A percentile compares a stretch with the other conserved stretches of the same genome.
These are phyloP conservation scores for Thaumatotibia leucotreta DNA, from an alignment of 1,140 invertebrate species.

Conservation along the genomic window DNA sequence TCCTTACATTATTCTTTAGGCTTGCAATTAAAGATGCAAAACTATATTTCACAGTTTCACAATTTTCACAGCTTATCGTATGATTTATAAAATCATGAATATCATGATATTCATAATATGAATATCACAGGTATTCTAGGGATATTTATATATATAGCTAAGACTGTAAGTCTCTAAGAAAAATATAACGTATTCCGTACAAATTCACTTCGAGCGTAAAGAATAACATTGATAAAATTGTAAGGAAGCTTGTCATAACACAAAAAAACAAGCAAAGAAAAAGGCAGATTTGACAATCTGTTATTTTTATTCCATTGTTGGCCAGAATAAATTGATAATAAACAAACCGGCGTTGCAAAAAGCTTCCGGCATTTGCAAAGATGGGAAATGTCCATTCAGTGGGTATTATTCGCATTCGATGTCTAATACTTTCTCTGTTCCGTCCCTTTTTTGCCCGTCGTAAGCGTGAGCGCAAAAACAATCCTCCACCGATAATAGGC, in stretches of 20 bases:
- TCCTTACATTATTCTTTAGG: no score
- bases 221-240: background rate
- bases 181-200: no score
- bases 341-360: conserved; percentile 1
- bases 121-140: no score
- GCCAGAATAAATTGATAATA: conserved; percentile 1
- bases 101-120: no score
- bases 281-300: background rate
- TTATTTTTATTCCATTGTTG: conserved; percentile 3
- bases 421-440: background rate
- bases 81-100: no score
- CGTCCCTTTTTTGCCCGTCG: background rate
- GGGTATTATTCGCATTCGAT: background rate
- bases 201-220: no score
- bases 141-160: no score
- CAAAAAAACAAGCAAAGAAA: background rate
- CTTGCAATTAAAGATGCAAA: no score
- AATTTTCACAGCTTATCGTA: no score
- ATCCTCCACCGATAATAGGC: background rate
- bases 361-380: background rate
- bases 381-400: background rate
- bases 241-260: background rate
- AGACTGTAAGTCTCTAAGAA: no score
- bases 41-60: no score
- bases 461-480: background rate